Conservation (phyloP, 1,140 invertebrate species). For the Prorops nasuta region DNA sequence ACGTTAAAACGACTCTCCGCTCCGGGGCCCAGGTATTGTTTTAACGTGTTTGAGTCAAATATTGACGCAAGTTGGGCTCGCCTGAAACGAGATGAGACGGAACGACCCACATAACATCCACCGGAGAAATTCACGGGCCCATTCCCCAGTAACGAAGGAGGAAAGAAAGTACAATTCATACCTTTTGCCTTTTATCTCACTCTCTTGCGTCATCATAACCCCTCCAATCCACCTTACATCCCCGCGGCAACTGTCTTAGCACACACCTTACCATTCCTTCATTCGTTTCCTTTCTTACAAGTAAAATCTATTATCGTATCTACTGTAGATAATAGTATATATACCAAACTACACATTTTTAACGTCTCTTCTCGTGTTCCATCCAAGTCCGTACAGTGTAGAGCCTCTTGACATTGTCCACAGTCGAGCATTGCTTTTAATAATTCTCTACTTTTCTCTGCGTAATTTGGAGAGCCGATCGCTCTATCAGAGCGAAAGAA, state of each 20-base stretch:
- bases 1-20: slow-evolving; percentile 47
- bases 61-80: slow-evolving; percentile 54
- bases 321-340: no score
- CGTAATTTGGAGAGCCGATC: no score
- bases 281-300: no score
- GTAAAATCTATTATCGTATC: no score
- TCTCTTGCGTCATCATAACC: not conserved
- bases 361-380: no score
- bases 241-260: no score
- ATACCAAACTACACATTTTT: no score
- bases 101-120: slow-evolving; percentile 39
- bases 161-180: not conserved
- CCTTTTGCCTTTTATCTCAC: not conserved
- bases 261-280: not conserved
- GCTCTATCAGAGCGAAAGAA: no score
- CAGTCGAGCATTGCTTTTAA: no score
- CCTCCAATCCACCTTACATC: not conserved
- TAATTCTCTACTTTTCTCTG: no score
- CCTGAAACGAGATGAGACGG: slow-evolving; percentile 32
- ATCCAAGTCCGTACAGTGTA: no score
- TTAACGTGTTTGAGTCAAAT: slow-evolving; percentile 59
- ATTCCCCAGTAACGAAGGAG: slow-evolving; percentile 12
- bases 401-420: no score
- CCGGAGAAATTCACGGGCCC: not conserved
- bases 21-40: slow-evolving; percentile 54